Evolutionary conservation across 1,140 invertebrate genomes (phyloP).

Genomic region (Heliconius melpomene): DNA sequence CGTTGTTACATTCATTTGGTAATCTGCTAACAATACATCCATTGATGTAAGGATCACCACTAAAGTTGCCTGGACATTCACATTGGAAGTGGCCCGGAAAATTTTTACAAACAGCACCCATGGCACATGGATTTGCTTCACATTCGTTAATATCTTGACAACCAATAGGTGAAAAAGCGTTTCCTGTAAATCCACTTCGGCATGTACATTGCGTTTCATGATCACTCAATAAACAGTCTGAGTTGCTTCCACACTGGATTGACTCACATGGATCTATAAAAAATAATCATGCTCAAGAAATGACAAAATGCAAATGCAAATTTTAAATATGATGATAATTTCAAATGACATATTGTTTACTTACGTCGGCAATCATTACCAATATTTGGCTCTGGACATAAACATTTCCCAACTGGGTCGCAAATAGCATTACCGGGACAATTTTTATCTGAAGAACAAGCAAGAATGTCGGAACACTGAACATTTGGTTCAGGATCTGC

Average conservation of each 20-base stretch:
- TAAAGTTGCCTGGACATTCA: conserved; percentile 90
- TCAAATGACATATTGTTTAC: conserved; percentile 61
- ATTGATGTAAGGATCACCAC: conserved; percentile 85
- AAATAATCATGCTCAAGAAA: conserved; percentile 33
- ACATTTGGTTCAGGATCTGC: conserved; percentile 91
- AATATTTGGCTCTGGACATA: conserved; percentile 94
- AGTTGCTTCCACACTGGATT: conserved; percentile 91
- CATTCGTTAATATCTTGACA: conserved; percentile 95
- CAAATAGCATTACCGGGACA: conserved; percentile 96
- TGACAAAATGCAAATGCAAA: not conserved
- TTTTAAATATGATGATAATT: conserved; percentile 13
- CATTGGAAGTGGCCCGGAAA: conserved; percentile 92
- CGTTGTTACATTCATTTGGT: conserved; percentile 85
- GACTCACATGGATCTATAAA: conserved; percentile 93
- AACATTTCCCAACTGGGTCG: conserved; percentile 87
- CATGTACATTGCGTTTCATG: conserved; percentile 92
- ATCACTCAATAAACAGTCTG: conserved; percentile 93
- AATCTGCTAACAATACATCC: conserved; percentile 86
- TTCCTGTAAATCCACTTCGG: conserved; percentile 88
- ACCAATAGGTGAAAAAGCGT: conserved; percentile 84
- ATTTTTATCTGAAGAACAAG: conserved; percentile 87
- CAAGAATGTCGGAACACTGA: conserved; percentile 90
- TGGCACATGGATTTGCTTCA: conserved; percentile 88
- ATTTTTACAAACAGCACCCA: conserved; percentile 93
- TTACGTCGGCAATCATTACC: conserved; percentile 95